Conservation (phyloP, 2,888 invertebrate genomes). For the Aspidiotus rigidus region DNA sequence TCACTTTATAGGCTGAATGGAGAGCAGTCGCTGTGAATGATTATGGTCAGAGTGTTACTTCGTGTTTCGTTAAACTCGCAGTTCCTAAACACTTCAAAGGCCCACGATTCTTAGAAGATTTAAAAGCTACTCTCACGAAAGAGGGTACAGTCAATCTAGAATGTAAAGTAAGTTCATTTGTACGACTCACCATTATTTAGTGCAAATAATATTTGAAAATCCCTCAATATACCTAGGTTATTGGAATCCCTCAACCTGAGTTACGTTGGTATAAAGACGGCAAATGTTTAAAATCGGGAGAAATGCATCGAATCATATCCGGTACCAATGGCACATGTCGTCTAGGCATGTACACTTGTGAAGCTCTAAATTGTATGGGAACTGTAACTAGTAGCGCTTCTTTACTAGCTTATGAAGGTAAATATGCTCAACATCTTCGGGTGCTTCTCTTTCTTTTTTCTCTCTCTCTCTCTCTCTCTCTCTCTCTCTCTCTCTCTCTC, state of each 20-base stretch:
- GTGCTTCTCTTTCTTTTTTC: too few relatives aligned
- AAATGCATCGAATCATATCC: slow-evolving; percentile 81
- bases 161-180: slow-evolving; percentile 53
- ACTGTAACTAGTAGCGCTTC: slow-evolving; percentile 80
- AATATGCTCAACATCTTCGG: slow-evolving; percentile 37
- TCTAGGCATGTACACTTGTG: slow-evolving; percentile 81
- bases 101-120: slow-evolving; percentile 73
- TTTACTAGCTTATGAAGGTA: slow-evolving; percentile 75
- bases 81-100: slow-evolving; percentile 84
- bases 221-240: slow-evolving; percentile 48
- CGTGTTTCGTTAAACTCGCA: slow-evolving; percentile 71
- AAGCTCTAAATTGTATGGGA: slow-evolving; percentile 86
- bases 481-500: too few relatives aligned
- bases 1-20: slow-evolving; percentile 61
- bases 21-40: slow-evolving; percentile 83
- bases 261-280: slow-evolving; percentile 90
- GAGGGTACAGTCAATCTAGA: slow-evolving; percentile 85
- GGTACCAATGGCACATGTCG: slow-evolving; percentile 85
- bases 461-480: too few relatives aligned
- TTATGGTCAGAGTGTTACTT: slow-evolving; percentile 78
- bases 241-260: slow-evolving; percentile 81
- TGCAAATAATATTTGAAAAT: not conserved
- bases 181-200: not conserved
- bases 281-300: slow-evolving; percentile 77
- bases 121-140: slow-evolving; percentile 74